phyloP scores from a whole-genome alignment of 2,113 vertebrate species.

The Pungitius pungitius region DNA sequence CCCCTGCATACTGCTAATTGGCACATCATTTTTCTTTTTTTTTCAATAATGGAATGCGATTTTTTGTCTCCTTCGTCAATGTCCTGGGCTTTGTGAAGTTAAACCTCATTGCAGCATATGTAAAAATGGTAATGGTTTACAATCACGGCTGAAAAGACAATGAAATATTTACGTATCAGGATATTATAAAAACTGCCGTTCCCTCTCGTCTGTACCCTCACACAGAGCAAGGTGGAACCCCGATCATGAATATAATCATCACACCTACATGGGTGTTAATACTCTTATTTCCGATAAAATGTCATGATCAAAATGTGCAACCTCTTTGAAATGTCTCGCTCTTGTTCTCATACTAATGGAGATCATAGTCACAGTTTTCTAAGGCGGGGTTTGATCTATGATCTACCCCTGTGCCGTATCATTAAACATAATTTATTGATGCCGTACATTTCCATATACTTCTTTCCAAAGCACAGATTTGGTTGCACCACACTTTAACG shows the following conservation, averaged over 20 bases:
- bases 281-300: slow-evolving; percentile 34
- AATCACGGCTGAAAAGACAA: background rate
- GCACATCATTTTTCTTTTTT: background rate
- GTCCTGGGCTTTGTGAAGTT: background rate
- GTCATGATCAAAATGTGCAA: slow-evolving; percentile 40
- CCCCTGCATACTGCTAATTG: background rate
- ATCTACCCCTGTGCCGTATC: slow-evolving; percentile 20
- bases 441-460: slow-evolving; percentile 41
- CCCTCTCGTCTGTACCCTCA: background rate
- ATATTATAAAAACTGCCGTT: background rate
- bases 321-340: slow-evolving; percentile 50
- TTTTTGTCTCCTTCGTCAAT: no score
- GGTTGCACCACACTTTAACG: slow-evolving; percentile 6
- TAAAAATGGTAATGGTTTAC: no score
- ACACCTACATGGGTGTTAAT: slow-evolving; percentile 32
- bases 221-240: slow-evolving; percentile 17
- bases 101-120: background rate
- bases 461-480: slow-evolving; percentile 40
- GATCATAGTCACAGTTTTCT: slow-evolving; percentile 29
- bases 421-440: slow-evolving; percentile 68
- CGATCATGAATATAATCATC: slow-evolving; percentile 49
- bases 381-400: slow-evolving; percentile 21
- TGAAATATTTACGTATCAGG: background rate
- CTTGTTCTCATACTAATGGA: slow-evolving; percentile 19
- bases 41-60: background rate